These are phyloP conservation scores for Orthosia cruda DNA, from an alignment of 2,888 invertebrate species.

Conservation along the genomic window DNA sequence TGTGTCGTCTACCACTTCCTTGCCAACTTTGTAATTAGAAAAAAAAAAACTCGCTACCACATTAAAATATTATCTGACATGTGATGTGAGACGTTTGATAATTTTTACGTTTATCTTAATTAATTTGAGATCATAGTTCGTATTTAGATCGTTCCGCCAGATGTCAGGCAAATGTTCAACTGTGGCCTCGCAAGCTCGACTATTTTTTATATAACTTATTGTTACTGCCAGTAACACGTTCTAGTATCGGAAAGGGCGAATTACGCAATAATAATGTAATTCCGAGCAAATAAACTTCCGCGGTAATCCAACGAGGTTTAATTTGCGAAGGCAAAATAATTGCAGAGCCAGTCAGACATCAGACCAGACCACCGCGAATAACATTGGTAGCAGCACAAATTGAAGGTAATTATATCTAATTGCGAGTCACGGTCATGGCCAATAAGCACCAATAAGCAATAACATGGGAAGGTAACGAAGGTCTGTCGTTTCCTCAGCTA, in stretches of 20 bases:
- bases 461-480: conserved; percentile 86
- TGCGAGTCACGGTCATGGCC: conserved; percentile 91
- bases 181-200: conserved; percentile 33
- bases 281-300: conserved; percentile 76
- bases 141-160: conserved; percentile 78
- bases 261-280: conserved; percentile 57
- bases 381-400: conserved; percentile 88
- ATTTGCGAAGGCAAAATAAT: conserved; percentile 86
- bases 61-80: conserved; percentile 78
- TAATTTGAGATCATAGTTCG: conserved; percentile 82
- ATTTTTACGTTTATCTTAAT: conserved; percentile 78
- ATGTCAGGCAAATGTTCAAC: conserved; percentile 74
- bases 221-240: conserved; percentile 26
- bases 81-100: conserved; percentile 79
- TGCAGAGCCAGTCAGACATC: conserved; percentile 82
- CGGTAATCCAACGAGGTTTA: conserved; percentile 79
- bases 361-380: conserved; percentile 84
- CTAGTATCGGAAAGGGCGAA: conserved; percentile 35
- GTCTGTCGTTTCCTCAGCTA: conserved; percentile 73
- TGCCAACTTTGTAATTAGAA: conserved; percentile 91
- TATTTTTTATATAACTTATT: conserved; percentile 13
- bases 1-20: conserved; percentile 84
- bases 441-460: conserved; percentile 91
- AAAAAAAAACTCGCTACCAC: conserved; percentile 80
- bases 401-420: conserved; percentile 91